Percentiles rank a stretch among this genome's conserved stretches.
These are phyloP conservation scores for Megalops atlanticus DNA, from an alignment of 2,113 vertebrate species.

Conservation along the genomic window DNA sequence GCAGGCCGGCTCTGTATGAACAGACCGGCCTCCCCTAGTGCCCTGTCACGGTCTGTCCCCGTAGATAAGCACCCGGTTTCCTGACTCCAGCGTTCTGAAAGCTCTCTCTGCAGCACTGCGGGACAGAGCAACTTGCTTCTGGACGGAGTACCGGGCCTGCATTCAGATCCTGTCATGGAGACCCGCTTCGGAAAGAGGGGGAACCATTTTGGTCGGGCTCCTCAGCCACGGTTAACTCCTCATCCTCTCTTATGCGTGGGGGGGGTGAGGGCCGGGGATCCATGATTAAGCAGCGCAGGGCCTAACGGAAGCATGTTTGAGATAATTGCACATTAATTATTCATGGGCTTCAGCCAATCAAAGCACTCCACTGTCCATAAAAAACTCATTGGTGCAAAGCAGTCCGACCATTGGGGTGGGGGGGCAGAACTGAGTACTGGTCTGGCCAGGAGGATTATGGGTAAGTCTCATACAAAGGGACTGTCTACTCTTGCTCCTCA, in stretches of 20 bases:
- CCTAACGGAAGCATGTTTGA: no score
- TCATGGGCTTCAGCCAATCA: neutral
- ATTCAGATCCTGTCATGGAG: neutral
- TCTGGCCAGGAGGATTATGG: no score
- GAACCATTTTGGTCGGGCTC: neutral
- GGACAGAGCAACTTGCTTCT: no score
- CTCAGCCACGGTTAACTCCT: neutral
- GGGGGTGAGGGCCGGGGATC: neutral
- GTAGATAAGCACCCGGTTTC: conserved; percentile 36
- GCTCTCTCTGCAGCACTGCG: neutral
- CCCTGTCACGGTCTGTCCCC: conserved; percentile 27
- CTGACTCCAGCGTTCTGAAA: neutral
- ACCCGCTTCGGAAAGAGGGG: neutral
- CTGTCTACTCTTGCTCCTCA: no score
- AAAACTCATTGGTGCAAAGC: neutral
- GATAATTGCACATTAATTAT: conserved; percentile 1
- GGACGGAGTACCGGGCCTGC: neutral
- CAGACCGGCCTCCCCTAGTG: conserved; percentile 18
- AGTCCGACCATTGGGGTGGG: neutral
- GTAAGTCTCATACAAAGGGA: no score
- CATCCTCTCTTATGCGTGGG: neutral
- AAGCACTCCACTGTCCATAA: neutral
- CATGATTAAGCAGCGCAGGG: neutral
- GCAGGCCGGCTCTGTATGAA: conserved; percentile 33
- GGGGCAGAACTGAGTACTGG: no score